phyloP scores from a whole-genome alignment of 2,888 invertebrate species.

The Alitta virens region DNA sequence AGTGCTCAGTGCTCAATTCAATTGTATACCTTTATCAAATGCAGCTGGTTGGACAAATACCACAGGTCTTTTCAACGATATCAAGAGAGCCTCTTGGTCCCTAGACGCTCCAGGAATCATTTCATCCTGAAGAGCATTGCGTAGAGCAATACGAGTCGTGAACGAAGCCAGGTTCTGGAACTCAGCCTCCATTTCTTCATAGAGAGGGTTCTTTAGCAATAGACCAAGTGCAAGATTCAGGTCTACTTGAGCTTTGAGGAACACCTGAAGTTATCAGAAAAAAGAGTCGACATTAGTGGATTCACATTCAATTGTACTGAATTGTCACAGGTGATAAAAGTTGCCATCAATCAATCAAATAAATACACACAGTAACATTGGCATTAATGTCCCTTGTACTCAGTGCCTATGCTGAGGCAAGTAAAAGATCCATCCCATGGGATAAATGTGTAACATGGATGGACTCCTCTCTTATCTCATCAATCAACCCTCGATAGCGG shows the following conservation, averaged over 20 bases:
- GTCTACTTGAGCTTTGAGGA: conserved; percentile 74
- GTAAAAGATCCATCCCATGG: too few species aligned
- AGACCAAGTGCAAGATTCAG: conserved; percentile 94
- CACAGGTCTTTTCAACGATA: conserved; percentile 87
- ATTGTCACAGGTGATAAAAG: too few species aligned
- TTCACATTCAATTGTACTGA: too few species aligned
- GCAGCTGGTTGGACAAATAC: conserved; percentile 96
- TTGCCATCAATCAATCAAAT: too few species aligned
- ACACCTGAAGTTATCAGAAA: too few species aligned
- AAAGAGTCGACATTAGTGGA: not conserved
- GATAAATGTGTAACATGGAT: too few species aligned
- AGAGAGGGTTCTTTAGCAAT: conserved; percentile 84
- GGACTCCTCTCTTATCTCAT: too few species aligned
- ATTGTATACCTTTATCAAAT: conserved; percentile 76
- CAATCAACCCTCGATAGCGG: too few species aligned
- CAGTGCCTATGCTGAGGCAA: too few species aligned
- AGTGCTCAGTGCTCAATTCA: too few species aligned
- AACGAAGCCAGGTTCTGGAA: conserved; percentile 98
- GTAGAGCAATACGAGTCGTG: conserved; percentile 82
- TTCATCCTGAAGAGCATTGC: conserved; percentile 69
- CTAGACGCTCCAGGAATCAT: conserved; percentile 74
- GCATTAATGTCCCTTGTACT: too few species aligned
- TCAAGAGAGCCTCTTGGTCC: conserved; percentile 62
- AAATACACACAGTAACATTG: too few species aligned
- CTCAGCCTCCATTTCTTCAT: conserved; percentile 96